A percentile compares a stretch with the other conserved stretches of the same genome.
Conservation (phyloP, 2,113 vertebrate genomes). For the Rousettus leschenaultii region DNA sequence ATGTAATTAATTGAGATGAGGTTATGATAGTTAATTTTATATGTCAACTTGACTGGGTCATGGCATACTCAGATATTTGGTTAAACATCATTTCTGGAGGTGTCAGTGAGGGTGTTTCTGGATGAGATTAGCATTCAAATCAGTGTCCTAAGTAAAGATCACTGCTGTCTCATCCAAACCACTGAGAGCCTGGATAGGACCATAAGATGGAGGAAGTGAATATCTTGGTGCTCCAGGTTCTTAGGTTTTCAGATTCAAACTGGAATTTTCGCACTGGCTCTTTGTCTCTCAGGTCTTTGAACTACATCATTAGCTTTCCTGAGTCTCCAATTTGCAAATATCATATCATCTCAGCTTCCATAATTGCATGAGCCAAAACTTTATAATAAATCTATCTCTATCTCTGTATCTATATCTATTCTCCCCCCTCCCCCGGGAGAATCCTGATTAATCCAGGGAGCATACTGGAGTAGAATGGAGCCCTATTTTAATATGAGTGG, state of each 20-base stretch:
- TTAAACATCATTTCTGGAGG: neutral
- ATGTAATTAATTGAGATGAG: neutral
- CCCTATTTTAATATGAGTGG: neutral
- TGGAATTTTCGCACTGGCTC: neutral
- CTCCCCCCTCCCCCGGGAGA: neutral
- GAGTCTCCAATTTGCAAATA: neutral
- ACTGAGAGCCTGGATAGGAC: neutral
- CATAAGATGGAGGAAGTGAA: neutral
- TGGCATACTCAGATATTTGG: neutral
- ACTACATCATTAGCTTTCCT: neutral
- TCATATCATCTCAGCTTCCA: neutral
- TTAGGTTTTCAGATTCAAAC: neutral
- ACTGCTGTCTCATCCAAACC: neutral
- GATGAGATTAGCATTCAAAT: neutral
- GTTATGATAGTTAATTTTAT: neutral
- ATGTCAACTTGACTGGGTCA: neutral
- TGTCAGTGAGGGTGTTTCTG: neutral
- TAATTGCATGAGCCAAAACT: neutral
- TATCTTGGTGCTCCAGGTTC: neutral
- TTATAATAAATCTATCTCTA: neutral
- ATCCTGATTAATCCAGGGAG: neutral
- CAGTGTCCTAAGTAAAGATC: neutral
- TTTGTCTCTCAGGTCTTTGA: neutral
- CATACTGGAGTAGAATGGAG: rapidly evolving
- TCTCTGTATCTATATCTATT: neutral